Conservation (phyloP, 2,888 invertebrate genomes). For the Notodonta ziczac region DNA sequence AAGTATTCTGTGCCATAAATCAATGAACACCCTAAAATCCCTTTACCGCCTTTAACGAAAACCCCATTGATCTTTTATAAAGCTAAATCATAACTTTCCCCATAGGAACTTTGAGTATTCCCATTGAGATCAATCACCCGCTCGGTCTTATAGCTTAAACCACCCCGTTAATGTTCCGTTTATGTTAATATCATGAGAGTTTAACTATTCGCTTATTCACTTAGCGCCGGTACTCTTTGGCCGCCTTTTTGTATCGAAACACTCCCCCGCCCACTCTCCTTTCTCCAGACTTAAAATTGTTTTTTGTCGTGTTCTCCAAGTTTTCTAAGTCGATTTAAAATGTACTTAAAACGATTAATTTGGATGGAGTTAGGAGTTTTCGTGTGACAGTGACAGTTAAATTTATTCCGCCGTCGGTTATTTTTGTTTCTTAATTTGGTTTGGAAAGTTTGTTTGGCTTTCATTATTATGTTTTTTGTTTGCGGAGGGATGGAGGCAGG, state of each 20-base stretch:
- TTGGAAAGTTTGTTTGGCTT: slow-evolving; percentile 34
- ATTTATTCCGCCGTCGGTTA: slow-evolving; percentile 41
- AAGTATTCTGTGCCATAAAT: not conserved
- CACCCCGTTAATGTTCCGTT: slow-evolving; percentile 75
- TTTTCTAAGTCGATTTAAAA: slow-evolving; percentile 65
- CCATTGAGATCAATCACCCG: slow-evolving; percentile 34
- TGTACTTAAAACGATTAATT: slow-evolving; percentile 64
- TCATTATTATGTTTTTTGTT: slow-evolving; percentile 36
- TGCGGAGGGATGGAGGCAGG: slow-evolving; percentile 31
- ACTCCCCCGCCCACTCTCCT: slow-evolving; percentile 54
- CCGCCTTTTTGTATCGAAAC: slow-evolving; percentile 73
- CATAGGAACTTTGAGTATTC: slow-evolving; percentile 6
- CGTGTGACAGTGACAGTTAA: slow-evolving; percentile 54
- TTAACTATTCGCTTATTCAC: slow-evolving; percentile 84
- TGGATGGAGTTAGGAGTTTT: slow-evolving; percentile 53
- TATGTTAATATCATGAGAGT: slow-evolving; percentile 82
- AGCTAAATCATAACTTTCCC: not conserved
- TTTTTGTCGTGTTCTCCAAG: slow-evolving; percentile 56
- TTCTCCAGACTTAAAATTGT: slow-evolving; percentile 53
- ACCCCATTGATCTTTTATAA: not conserved
- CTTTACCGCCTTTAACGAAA: not conserved
- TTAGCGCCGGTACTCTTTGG: slow-evolving; percentile 72
- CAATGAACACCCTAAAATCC: not conserved
- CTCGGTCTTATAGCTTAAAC: slow-evolving; percentile 50
- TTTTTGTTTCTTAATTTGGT: slow-evolving; percentile 46